Base-by-base conservation (phyloP, 2,888 invertebrate genomes). In the Tetanocera ferruginea region DNA sequence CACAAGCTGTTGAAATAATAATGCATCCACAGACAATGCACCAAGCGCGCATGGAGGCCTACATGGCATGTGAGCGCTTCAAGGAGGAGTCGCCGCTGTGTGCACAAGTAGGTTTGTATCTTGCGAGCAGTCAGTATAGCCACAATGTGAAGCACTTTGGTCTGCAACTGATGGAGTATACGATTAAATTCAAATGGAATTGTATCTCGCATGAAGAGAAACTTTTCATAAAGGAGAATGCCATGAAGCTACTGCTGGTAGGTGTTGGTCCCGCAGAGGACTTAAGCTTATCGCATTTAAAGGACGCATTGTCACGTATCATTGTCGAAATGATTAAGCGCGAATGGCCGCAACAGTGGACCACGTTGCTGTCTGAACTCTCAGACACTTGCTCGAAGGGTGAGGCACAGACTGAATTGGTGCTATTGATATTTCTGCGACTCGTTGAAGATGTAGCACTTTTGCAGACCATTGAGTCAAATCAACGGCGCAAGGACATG, bases 291-390 rank as follows among this genome's bases (percentile, higher is more conserved):
- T 93, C 93, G 14, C 96, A 96, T 85, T 92, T 96, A 83, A 96
- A 96, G 88, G 96, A 96, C 88, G 96, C 95, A 1, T 89, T 96
- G 3, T 95, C 97, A 17, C 92, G 97, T 69, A 95, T 98, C n/a
- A 94, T 98, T 75, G 98, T 98, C 0, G 98, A 98, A 91, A 97
- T 98, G 94, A 95, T 97, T 75, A 98, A 98, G 87, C 92, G 98
- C 11, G 98, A 98, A 88, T 98, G 98, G 98, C 98, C 98, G 0
- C 98, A 98, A 87, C 96, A 98, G 82, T 98, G 98, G 98, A 95
- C 97, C 0, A 93, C 95, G 0, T 89, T 98, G 49, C 89, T 98
- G 43, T 91, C 93, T 0, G 97, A 98, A 88, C 91, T 98, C 1
- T 95, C 95, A 78, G 93, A 94, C 84, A 94, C 96, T 1, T 96